A percentile compares a stretch with the other conserved stretches of the same genome.
Evolutionary conservation across 1,140 invertebrate species (phyloP).

Genomic region (Rhizoglyphus robini): DNA sequence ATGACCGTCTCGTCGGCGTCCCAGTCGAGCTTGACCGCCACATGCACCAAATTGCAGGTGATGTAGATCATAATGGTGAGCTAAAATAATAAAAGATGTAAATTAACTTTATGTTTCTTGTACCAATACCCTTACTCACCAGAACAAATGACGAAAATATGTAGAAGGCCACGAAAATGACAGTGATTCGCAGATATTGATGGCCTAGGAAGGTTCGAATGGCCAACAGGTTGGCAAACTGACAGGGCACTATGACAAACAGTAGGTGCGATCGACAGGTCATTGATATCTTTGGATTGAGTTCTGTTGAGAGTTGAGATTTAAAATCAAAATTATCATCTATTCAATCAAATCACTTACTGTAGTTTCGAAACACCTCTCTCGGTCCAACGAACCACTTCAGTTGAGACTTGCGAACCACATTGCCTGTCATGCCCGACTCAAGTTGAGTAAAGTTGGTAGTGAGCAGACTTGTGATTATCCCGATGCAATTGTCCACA

Average conservation of each 20-base stretch:
- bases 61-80: slow-evolving; percentile 25
- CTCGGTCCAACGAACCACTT: background rate
- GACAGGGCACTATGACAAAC: background rate
- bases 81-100: background rate
- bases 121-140: background rate
- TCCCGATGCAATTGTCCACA: slow-evolving; percentile 10
- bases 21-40: slow-evolving; percentile 35
- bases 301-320: background rate
- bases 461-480: background rate
- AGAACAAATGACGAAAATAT: background rate
- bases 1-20: slow-evolving; percentile 44
- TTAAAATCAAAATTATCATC: background rate
- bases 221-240: background rate
- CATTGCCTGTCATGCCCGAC: background rate
- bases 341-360: background rate
- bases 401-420: background rate
- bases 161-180: background rate
- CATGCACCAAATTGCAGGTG: slow-evolving; percentile 40
- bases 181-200: background rate
- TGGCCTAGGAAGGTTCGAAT: background rate
- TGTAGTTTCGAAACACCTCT: slow-evolving; percentile 2
- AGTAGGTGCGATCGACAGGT: slow-evolving; percentile 7
- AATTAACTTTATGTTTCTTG: background rate
- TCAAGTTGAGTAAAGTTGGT: background rate
- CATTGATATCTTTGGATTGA: slow-evolving; percentile 1